Percentiles rank a stretch among this genome's conserved stretches.
Evolutionary conservation across 2,113 vertebrate species (phyloP).

Genomic region (Turdus rufiventris): DNA sequence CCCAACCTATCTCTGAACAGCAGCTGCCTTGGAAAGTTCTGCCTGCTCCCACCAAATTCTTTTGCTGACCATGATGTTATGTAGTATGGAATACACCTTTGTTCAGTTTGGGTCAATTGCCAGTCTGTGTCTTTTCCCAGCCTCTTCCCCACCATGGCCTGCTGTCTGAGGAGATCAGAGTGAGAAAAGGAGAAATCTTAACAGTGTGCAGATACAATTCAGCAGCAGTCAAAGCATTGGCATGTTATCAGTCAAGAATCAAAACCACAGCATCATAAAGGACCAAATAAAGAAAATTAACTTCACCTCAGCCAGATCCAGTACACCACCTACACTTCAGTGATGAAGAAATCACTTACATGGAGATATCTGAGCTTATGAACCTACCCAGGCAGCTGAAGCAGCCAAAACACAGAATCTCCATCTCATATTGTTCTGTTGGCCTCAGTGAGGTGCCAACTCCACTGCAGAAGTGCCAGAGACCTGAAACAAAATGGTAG

Average conservation of each 20-base stretch:
- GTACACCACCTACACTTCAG: rapidly evolving
- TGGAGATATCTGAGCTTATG: neutral
- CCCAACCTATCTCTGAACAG: neutral
- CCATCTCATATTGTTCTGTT: neutral
- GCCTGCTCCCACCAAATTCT: neutral
- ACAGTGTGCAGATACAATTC: neutral
- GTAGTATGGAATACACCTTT: neutral
- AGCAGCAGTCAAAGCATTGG: neutral
- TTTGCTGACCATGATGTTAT: neutral
- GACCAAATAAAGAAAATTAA: neutral
- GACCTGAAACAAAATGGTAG: neutral
- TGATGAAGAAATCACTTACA: neutral
- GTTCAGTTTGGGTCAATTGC: neutral
- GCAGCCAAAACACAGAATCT: neutral
- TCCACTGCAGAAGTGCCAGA: neutral
- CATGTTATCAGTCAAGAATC: neutral
- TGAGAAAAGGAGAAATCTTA: neutral
- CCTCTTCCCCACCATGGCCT: rapidly evolving
- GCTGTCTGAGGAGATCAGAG: neutral
- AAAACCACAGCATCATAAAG: neutral
- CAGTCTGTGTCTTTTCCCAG: neutral
- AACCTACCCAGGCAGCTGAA: neutral
- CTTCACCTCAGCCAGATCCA: neutral
- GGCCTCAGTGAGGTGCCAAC: neutral
- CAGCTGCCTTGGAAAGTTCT: neutral